Conservation (phyloP, 2,888 invertebrate genomes). For the Operophtera brumata region DNA sequence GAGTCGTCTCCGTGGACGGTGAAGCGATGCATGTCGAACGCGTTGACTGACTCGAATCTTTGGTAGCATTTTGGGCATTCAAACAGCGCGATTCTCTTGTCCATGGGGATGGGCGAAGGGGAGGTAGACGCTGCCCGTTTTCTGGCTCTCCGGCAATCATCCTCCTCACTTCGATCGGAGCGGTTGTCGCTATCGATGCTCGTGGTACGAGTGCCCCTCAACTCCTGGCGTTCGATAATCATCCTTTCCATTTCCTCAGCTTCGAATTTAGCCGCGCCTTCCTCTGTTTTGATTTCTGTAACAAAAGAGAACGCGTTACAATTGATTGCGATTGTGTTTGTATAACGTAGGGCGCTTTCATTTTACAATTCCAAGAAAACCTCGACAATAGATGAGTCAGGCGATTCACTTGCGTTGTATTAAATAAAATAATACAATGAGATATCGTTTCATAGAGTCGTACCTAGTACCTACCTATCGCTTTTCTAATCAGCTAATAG, state of each 20-base stretch:
- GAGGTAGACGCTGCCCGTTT: conserved; percentile 70
- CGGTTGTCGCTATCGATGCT: conserved; percentile 80
- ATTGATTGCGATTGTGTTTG: conserved; percentile 69
- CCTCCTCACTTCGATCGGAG: conserved; percentile 79
- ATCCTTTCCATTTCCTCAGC: conserved; percentile 60
- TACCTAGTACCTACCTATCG: conserved; percentile 22
- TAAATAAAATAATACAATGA: conserved; percentile 66
- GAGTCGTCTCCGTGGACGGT: conserved; percentile 82
- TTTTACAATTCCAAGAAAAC: conserved; percentile 76
- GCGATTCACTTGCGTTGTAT: conserved; percentile 61
- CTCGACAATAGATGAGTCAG: conserved; percentile 77
- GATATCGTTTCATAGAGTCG: conserved; percentile 44
- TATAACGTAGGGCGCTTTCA: conserved; percentile 70
- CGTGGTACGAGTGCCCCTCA: conserved; percentile 61
- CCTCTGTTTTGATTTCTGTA: conserved; percentile 79
- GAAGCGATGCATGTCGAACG: conserved; percentile 85
- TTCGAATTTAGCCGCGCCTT: conserved; percentile 72
- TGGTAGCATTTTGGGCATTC: conserved; percentile 88
- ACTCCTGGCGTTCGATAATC: conserved; percentile 58
- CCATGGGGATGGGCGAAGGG: conserved; percentile 61
- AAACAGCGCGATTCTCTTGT: conserved; percentile 69
- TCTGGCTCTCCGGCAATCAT: conserved; percentile 58
- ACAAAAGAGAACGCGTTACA: conserved; percentile 70
- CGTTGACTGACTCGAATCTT: conserved; percentile 86
- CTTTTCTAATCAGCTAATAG: conserved; percentile 64